Evolutionary conservation across 2,888 invertebrate genomes (phyloP), one percentile per base, ranked within the genome.

Genomic region (Eilema caniola): DNA sequence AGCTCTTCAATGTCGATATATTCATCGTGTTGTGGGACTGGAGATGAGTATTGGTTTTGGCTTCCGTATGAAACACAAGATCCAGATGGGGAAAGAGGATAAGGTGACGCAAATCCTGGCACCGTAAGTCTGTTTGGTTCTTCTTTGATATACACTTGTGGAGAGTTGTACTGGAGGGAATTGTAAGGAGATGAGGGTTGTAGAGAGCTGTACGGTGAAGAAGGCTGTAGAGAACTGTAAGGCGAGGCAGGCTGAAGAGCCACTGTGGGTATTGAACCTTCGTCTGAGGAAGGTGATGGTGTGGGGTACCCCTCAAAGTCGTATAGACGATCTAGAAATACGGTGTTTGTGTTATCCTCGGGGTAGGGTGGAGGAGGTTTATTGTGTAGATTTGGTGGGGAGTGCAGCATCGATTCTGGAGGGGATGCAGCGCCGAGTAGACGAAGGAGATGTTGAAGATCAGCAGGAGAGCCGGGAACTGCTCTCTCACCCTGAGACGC

Each of bases 401-500:
- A 92, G 85, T 94, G 92, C 81, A 94, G 91, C 94, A 93, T 91
- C 88, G 91, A 87, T 93, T 94, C 93, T 86, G 95, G 92, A 63
- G 95, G 92, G 66, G 95, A 94, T 74, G 95, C 94, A 75, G 95
- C 95, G 76, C 95, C 95, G 56, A 95, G 90, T 62, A 93, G 91
- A 80, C 92, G 93, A 82, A 94, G 90, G 75, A 95, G 89, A 81
- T 93, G 94, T 78, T 92, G 96, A 69, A 92, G 89, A 85, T 90
- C 95, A 75, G 96, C 94, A 28, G 96, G 96, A 56, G 96, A 96
- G 37, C 93, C 89, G 76, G 96, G 96, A 69, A 96, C 96, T 72
- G 96, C 96, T 81, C 95, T 92, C 90, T 96, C 96, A 81, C 97
- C 97, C 86, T 98, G 96, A 69, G 98, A 96, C 25, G 97, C 97